A percentile compares a stretch with the other conserved stretches of the same genome.
phyloP scores from a whole-genome alignment of 2,888 invertebrate species.

The Ryuthela nishihirai region DNA sequence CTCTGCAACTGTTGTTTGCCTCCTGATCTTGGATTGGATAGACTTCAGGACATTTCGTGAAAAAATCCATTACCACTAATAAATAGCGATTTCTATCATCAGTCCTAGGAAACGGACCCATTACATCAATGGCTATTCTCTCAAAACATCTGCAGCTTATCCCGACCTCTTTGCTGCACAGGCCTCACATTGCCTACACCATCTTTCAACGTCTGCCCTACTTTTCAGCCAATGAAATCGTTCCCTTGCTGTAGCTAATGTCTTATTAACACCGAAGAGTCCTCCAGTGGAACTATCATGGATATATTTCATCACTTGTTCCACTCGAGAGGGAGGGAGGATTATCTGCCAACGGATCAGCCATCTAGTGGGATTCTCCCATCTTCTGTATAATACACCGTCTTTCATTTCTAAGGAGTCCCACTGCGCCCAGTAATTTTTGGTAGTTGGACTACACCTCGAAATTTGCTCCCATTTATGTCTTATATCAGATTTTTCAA shows the following conservation, averaged over 20 bases:
- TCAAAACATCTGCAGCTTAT: constrained; percentile 1
- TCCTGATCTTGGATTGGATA: no score
- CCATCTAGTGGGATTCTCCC: not conserved
- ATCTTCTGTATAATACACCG: not conserved
- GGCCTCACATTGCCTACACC: not conserved
- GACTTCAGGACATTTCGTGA: no score
- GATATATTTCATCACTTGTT: not conserved
- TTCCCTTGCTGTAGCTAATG: not conserved
- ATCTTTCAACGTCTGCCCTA: not conserved
- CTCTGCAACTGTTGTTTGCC: no score
- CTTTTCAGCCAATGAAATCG: not conserved
- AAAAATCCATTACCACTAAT: no score
- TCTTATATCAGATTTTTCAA: no score
- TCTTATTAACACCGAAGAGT: not conserved
- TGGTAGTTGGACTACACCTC: no score
- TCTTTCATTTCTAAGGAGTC: not conserved
- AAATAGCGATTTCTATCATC: no score
- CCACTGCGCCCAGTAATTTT: constrained; percentile 1
- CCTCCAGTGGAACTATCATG: not conserved
- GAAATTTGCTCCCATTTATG: no score
- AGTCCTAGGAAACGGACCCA: no score
- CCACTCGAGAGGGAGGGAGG: not conserved
- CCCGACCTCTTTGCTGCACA: not conserved
- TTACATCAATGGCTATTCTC: no score
- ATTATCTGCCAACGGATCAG: not conserved